Conservation (phyloP, 2,113 vertebrate genomes). For the Hydrolagus affinis region DNA sequence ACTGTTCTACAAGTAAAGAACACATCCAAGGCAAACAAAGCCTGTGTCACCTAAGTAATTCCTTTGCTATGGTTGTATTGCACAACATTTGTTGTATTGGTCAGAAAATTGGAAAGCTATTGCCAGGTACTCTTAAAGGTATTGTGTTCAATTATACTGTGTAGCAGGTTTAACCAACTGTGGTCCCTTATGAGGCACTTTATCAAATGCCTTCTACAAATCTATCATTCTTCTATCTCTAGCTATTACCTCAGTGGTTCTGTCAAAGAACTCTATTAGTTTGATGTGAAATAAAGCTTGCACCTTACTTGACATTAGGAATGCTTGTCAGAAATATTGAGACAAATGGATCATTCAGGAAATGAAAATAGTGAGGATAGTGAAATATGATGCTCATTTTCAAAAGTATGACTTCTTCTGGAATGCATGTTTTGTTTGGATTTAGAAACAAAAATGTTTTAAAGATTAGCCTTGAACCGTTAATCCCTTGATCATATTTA, state of each 20-base stretch:
- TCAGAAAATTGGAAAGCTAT: background rate
- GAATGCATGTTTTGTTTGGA: background rate
- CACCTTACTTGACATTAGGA: background rate
- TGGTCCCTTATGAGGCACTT: too few relatives aligned
- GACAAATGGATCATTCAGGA: background rate
- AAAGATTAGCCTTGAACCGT: background rate
- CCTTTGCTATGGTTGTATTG: background rate
- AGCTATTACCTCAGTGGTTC: too few relatives aligned
- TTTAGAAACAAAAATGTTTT: too few relatives aligned
- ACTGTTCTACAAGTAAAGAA: background rate
- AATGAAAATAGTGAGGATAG: background rate
- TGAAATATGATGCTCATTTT: background rate
- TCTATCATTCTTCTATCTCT: too few relatives aligned
- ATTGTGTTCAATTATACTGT: background rate
- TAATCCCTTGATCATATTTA: background rate
- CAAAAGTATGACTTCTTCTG: background rate
- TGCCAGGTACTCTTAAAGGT: background rate
- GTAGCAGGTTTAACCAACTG: too few relatives aligned
- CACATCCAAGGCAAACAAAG: background rate
- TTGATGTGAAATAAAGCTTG: too few relatives aligned
- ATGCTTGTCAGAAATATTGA: background rate
- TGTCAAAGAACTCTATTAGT: too few relatives aligned
- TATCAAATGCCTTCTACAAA: too few relatives aligned
- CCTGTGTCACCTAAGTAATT: background rate
- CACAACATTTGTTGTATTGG: background rate